These are phyloP conservation scores for Andinoacara biseriatus DNA, from an alignment of 2,113 vertebrate genomes.

Conservation along the genomic window DNA sequence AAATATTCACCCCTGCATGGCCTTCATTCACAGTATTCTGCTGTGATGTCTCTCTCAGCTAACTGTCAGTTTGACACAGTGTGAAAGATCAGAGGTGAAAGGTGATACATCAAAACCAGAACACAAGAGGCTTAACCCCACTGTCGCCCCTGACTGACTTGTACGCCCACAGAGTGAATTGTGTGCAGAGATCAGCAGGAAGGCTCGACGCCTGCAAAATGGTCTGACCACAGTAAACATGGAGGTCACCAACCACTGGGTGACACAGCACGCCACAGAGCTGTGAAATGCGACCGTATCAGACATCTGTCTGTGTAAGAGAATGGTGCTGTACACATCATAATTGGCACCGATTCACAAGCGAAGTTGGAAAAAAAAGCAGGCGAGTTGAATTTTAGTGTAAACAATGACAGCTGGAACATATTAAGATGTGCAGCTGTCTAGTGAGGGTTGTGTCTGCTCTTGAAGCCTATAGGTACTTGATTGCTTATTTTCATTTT, in stretches of 20 bases:
- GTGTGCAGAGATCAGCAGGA: conserved; percentile 48
- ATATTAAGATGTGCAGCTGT: conserved; percentile 45
- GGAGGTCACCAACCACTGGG: conserved; percentile 59
- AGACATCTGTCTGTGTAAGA: conserved; percentile 63
- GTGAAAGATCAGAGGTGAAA: conserved; percentile 69
- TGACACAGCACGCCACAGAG: conserved; percentile 50
- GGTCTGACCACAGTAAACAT: conserved; percentile 36
- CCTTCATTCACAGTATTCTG: conserved; percentile 17
- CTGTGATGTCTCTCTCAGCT: conserved; percentile 68
- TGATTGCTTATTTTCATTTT: background rate
- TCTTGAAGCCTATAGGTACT: background rate
- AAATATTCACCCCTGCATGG: conserved; percentile 16
- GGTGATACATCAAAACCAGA: conserved; percentile 75
- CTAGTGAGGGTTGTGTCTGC: conserved; percentile 18
- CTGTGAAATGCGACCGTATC: conserved; percentile 68
- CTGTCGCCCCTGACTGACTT: conserved; percentile 33
- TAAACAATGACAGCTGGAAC: conserved; percentile 37
- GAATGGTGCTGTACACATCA: conserved; percentile 3
- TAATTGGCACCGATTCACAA: conserved; percentile 45
- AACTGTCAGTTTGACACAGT: conserved; percentile 53
- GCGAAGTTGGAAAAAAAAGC: conserved; percentile 23
- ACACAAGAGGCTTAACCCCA: conserved; percentile 65
- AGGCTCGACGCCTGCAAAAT: conserved; percentile 56
- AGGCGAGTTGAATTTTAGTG: conserved; percentile 13
- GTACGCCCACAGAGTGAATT: conserved; percentile 55